Percentiles rank a stretch among this genome's conserved stretches.
phyloP scores from a whole-genome alignment of 2,113 vertebrate species.

The Phoxinus phoxinus region DNA sequence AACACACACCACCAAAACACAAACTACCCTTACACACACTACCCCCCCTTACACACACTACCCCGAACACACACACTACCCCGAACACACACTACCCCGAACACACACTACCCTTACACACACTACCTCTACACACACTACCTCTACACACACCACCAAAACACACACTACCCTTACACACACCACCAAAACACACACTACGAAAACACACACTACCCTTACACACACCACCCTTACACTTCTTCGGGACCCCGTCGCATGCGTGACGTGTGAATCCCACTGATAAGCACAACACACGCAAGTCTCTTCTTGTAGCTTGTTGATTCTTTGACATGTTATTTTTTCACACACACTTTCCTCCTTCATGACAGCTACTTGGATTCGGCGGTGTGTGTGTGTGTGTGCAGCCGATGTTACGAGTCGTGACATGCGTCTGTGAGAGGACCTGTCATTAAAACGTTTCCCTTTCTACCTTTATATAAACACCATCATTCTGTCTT shows the following conservation, averaged over 20 bases:
- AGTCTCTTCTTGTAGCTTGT: constrained; percentile 56
- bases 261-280: background rate
- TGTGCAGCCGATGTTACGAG: constrained; percentile 56
- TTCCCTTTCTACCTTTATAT: constrained; percentile 57
- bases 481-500: constrained; percentile 56
- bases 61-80: background rate
- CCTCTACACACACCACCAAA: no score
- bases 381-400: constrained; percentile 57
- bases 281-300: constrained; percentile 27
- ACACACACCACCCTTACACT: background rate
- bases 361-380: constrained; percentile 64
- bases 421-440: constrained; percentile 60
- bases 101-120: background rate
- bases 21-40: background rate
- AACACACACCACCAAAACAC: no score
- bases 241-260: background rate
- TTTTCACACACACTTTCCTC: constrained; percentile 54
- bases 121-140: no score
- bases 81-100: no score
- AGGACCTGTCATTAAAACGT: constrained; percentile 50
- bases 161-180: background rate
- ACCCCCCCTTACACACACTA: background rate
- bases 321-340: constrained; percentile 56
- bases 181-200: background rate
- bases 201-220: background rate